Base-by-base conservation (phyloP, 2,888 invertebrate species). In the Drosophila macrospina region DNA sequence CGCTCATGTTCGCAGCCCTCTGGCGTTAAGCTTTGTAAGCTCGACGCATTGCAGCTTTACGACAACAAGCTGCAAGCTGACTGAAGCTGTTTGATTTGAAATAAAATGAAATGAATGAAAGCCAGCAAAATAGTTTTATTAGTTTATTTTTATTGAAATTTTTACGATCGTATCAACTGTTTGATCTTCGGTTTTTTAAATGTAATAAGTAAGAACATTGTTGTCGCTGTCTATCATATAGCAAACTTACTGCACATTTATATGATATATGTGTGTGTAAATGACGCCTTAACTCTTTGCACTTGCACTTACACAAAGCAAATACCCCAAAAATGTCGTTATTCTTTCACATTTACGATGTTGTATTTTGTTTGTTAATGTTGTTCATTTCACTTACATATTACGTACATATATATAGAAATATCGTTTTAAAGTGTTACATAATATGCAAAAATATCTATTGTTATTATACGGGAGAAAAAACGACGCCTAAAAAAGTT, bases 361-460 rank as follows among this genome's bases (percentile, higher is more conserved):
- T 69, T 5, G 11, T 41, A 56, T 39, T 63, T 57, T 10, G 20
- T 50, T 48, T 61, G 41, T 69, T 69, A n/a, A 20, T 20, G 20
- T 20, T 20, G 20, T 20, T 20, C 2, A 2, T 57, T 76, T 70
- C 69, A 74, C 81, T 82, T 86, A 82, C 68, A 69, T 61, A 63
- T 68, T 77, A 80, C 74, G 66, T 83, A 81, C 78, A 84, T 67
- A 60, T 79, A 84, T 82, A 84, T 82, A 73, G 72, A 78, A 72
- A 76, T 78, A 78, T 71, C 60, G 30, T 74, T 78, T 80, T 54
- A 54, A 62, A 85, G 87, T 85, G 78, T 88, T 75, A 68, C 52
- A 73, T 88, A 83, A 83, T 88, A 88, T 86, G 88, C 73, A 79
- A 75, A 84, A 86, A 85, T 78, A 88, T 86, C 88, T 83, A 83